A percentile compares a stretch with the other conserved stretches of the same genome.
Evolutionary conservation across 2,113 vertebrate species (phyloP).

Genomic region (Isichthys henryi): DNA sequence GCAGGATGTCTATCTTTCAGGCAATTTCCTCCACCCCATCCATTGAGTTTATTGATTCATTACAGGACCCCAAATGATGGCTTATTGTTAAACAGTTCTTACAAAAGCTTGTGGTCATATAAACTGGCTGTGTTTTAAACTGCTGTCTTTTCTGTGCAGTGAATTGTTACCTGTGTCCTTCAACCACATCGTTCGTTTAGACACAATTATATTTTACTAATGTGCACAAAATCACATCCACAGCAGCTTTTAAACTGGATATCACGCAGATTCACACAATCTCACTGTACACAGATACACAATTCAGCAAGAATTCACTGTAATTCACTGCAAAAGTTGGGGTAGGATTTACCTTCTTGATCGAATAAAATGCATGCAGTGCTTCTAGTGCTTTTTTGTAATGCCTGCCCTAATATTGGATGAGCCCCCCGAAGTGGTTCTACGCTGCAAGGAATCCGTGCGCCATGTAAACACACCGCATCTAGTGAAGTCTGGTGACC

Average conservation of each 20-base stretch:
- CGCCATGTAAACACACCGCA: background rate
- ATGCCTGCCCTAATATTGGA: background rate
- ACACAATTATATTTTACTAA: background rate
- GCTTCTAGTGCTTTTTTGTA: background rate
- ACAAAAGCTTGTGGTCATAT: slow-evolving; percentile 31
- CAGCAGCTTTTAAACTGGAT: background rate
- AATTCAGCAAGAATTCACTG: too few species aligned
- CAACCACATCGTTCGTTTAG: background rate
- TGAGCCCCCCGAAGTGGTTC: background rate
- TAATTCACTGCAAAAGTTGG: background rate
- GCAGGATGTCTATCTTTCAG: slow-evolving; percentile 44
- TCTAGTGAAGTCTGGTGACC: background rate
- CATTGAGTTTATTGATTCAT: slow-evolving; percentile 52
- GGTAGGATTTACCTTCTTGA: background rate
- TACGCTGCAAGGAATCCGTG: too few species aligned
- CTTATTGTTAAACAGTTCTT: slow-evolving; percentile 35
- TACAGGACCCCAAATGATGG: slow-evolving; percentile 56
- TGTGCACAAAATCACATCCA: background rate
- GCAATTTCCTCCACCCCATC: slow-evolving; percentile 48
- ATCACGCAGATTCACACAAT: too few species aligned
- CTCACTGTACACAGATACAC: too few species aligned
- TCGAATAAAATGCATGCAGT: background rate
- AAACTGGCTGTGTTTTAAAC: background rate
- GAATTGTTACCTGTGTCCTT: background rate
- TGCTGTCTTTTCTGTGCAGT: background rate